phyloP scores from a whole-genome alignment of 2,888 invertebrate genomes.

The Calameuta idolon region DNA sequence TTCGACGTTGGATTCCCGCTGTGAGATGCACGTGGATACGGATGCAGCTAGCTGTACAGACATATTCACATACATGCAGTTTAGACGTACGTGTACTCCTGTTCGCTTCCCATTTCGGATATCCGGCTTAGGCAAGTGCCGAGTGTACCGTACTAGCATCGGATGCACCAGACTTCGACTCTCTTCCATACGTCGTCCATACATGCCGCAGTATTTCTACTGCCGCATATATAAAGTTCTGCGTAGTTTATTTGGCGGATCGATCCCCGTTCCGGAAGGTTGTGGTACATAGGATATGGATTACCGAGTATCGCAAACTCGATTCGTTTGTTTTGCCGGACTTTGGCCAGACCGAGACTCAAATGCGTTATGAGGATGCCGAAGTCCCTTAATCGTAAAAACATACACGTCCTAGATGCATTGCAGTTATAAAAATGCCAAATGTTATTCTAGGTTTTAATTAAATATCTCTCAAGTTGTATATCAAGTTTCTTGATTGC shows the following conservation, averaged over 20 bases:
- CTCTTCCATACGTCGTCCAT: constrained; percentile 20
- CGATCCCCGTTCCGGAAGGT: constrained; percentile 24
- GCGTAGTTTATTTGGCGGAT: constrained; percentile 40
- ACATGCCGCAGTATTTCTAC: constrained; percentile 27
- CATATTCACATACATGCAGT: neutral
- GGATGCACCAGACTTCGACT: constrained; percentile 31
- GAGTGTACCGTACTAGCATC: constrained; percentile 42
- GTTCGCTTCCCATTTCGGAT: constrained; percentile 48
- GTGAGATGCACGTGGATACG: constrained; percentile 20
- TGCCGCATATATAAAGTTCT: constrained; percentile 31
- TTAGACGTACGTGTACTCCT: neutral
- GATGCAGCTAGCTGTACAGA: neutral
- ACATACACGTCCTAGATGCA: neutral
- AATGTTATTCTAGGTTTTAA: neutral
- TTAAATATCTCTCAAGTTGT: neutral
- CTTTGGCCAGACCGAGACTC: neutral
- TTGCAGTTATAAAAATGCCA: neutral
- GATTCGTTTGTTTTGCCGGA: neutral
- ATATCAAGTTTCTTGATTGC: neutral
- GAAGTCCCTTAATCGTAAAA: neutral
- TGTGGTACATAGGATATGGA: constrained; percentile 26
- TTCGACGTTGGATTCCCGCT: constrained; percentile 12
- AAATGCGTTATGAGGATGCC: neutral
- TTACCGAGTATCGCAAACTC: constrained; percentile 23
- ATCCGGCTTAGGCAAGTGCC: constrained; percentile 51